Evolutionary conservation across 2,797 vertebrate species (phyloP).

Genomic region (Gallinago solitaria): DNA sequence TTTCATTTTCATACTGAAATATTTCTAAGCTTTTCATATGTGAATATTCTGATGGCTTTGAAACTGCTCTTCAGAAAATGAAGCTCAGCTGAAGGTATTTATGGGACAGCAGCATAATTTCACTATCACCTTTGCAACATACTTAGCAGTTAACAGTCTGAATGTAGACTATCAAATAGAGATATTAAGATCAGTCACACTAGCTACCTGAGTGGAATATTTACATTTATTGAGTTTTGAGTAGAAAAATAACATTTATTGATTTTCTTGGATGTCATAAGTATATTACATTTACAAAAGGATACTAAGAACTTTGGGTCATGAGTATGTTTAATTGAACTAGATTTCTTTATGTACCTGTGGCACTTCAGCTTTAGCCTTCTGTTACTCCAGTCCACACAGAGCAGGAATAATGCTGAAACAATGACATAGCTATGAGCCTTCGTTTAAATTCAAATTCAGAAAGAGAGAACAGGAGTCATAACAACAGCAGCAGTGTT

Average conservation of each 20-base stretch:
- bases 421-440: not conserved
- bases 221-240: not conserved
- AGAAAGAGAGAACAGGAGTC: not conserved
- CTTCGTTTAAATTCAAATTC: not conserved
- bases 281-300: not conserved
- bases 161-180: not conserved
- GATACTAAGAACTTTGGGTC: not conserved
- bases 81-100: not conserved
- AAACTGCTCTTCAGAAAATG: not conserved
- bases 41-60: not conserved
- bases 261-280: not conserved
- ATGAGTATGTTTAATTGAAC: not conserved
- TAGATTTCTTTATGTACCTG: not conserved
- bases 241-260: not conserved
- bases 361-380: not conserved
- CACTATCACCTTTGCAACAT: not conserved
- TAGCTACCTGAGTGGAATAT: not conserved
- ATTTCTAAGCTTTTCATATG: not conserved
- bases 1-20: not conserved
- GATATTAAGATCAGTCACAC: not conserved
- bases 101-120: not conserved
- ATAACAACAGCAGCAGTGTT: not conserved
- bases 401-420: not conserved
- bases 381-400: not conserved
- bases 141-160: not conserved